Evolutionary conservation across 2,797 vertebrate genomes (phyloP).

Genomic region (Gadopsis marmoratus): DNA sequence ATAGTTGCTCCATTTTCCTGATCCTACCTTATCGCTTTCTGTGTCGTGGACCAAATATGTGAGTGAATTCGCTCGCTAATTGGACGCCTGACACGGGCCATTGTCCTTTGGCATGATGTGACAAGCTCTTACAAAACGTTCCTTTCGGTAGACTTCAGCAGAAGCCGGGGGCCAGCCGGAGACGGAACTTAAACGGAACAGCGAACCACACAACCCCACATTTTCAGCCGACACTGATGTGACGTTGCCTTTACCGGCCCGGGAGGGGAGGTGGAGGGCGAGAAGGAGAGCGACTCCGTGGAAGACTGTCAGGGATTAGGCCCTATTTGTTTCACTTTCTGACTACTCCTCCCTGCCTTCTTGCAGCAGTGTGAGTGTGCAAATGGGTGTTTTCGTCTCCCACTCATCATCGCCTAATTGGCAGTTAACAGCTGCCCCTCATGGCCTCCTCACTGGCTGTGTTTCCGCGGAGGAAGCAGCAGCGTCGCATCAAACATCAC

Average conservation of each 20-base stretch:
- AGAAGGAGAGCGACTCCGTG: slow-evolving; percentile 27
- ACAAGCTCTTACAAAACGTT: slow-evolving; percentile 57
- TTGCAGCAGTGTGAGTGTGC: slow-evolving; percentile 44
- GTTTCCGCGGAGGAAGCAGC: slow-evolving; percentile 74
- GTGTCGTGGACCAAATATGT: slow-evolving; percentile 30
- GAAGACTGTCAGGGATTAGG: slow-evolving; percentile 63
- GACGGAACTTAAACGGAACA: slow-evolving; percentile 28
- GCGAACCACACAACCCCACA: slow-evolving; percentile 38
- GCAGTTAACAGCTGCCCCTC: slow-evolving; percentile 80
- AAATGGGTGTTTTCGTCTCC: slow-evolving; percentile 70
- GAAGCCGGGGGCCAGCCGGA: slow-evolving; percentile 37
- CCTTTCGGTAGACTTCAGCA: slow-evolving; percentile 52
- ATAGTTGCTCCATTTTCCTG: slow-evolving; percentile 25
- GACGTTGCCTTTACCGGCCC: slow-evolving; percentile 48
- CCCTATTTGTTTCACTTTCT: slow-evolving; percentile 70
- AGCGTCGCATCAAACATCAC: slow-evolving; percentile 73
- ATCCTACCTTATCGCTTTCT: slow-evolving; percentile 55
- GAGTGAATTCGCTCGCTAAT: slow-evolving; percentile 60
- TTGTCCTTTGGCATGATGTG: slow-evolving; percentile 62
- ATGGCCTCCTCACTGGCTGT: slow-evolving; percentile 63
- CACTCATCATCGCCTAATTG: slow-evolving; percentile 77
- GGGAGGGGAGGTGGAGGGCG: slow-evolving; percentile 37
- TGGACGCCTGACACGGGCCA: slow-evolving; percentile 55
- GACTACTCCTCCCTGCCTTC: slow-evolving; percentile 44
- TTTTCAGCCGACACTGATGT: slow-evolving; percentile 43